Base-by-base conservation (phyloP, 53 echinoderm and acorn worm species). In the Antedon mediterranea region DNA sequence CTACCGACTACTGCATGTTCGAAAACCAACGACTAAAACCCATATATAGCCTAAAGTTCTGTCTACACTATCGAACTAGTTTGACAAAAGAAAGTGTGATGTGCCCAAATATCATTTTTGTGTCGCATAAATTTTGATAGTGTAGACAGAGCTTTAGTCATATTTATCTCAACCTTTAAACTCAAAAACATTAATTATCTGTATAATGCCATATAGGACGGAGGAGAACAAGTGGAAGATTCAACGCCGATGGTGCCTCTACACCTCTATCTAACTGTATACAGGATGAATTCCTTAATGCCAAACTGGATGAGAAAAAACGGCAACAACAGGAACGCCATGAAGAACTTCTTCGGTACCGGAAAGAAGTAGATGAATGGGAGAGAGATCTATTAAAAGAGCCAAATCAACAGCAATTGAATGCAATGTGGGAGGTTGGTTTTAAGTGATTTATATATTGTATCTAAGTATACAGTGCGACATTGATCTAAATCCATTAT, bases 381-480 rank as follows among this genome's bases (percentile, higher is more conserved):
- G 89, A 86, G 71, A 81, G 79, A 43, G 86, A 89, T 31, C 42
- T 92, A 43, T 43, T 89, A 6, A 74, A 78, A 30, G 86, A 89
- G 42, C 78, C 83, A 0, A 71, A 79, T 33, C 77, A 77, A 28
- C 71, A 86, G 0, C 78, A 89, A 41, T 86, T 92, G 34, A 89
- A 84, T 72, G 79, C 86, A 34, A 74, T 92, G 82, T 92, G 92
- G 92, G 92, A 92, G 89, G 92, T 92, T 31, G n/a, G 75, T n/a
- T n/a, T n/a, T 30, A 3, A 9, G 79, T 4, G 34, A 15, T 30
- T 29, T 29, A 5, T n/a, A n/a, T n/a, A n/a, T n/a, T n/a, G n/a
- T n/a, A n/a, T n/a, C n/a, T n/a, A n/a, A n/a, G n/a, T n/a, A n/a
- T n/a, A n/a, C n/a, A n/a, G n/a, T n/a, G n/a, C n/a, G n/a, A n/a